Base-by-base conservation (phyloP, 2,888 invertebrate species). In the Trilocha varians region DNA sequence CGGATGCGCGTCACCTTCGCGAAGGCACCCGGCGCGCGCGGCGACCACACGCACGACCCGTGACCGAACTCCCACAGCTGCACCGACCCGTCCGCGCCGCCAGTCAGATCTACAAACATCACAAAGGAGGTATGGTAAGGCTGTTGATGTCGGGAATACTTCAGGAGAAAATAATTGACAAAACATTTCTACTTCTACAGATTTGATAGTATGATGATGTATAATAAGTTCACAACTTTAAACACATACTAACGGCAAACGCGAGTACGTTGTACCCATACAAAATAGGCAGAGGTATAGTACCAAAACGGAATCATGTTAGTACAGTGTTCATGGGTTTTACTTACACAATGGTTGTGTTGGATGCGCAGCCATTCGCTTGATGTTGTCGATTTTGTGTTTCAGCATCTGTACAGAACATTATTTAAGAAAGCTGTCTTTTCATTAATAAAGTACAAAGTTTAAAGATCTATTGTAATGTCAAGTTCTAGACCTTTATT, bases 51-150 rank as follows among this genome's bases (percentile, higher is more conserved):
- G 34, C 95, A 93, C 47, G 94, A 93, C 39, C 92, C 90, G 78
- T 98, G 98, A 5, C 96, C 97, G 98, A 99, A 99, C 84, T 99
- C 99, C 98, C 99, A 97, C 50, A 98, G 88, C 55, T 95, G 93
- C 1, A 98, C 97, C 0, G 97, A 97, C 6, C 98, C 98, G 83
- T 98, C 98, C 69, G 96, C 96, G 9, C 96, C 94, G 42, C 98
- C 98, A 35, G 97, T 96, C 57, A 98, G 82, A 83, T 98, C 95
- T 95, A 62, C 25, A 25, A 34, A 43, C 13, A 17, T 40, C 32
- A 11, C 1, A n/a, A n/a, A n/a, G n/a, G n/a, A n/a, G n/a, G n/a
- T n/a, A n/a, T n/a, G n/a, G n/a, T n/a, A n/a, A n/a, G n/a, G n/a
- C n/a, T n/a, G n/a, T n/a, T n/a, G n/a, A n/a, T n/a, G n/a, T n/a